phyloP scores from a whole-genome alignment of 2,113 vertebrate genomes.

The Gopherus flavomarginatus region DNA sequence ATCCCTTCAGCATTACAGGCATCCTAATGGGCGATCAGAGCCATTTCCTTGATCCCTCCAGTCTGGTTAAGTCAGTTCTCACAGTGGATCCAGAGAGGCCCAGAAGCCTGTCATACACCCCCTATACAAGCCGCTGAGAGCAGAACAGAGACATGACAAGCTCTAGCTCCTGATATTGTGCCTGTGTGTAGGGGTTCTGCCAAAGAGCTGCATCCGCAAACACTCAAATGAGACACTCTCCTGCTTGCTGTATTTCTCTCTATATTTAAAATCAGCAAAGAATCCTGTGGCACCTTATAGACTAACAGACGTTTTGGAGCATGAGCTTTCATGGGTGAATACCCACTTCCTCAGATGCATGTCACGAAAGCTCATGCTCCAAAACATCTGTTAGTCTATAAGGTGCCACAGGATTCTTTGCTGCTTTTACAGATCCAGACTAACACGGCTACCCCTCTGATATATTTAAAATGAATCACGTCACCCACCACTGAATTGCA shows the following conservation, averaged over 20 bases:
- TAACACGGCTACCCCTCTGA: too few species aligned
- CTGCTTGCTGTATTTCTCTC: background rate
- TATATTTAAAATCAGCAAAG: background rate
- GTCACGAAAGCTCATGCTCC: too few species aligned
- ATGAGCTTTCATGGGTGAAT: too few species aligned
- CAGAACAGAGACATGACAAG: background rate
- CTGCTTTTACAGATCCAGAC: too few species aligned
- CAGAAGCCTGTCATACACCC: background rate
- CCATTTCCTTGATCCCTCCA: background rate
- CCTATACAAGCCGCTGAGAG: background rate
- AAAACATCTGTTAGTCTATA: too few species aligned
- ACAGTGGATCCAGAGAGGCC: background rate
- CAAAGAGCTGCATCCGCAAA: background rate
- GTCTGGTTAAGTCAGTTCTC: background rate
- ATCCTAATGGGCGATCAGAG: background rate
- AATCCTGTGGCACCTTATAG: too few species aligned
- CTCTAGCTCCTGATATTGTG: background rate
- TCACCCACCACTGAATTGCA: background rate
- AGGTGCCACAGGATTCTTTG: too few species aligned
- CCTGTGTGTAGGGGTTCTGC: background rate
- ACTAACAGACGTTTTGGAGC: too few species aligned
- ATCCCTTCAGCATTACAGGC: background rate
- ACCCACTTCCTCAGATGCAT: too few species aligned
- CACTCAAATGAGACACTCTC: background rate
- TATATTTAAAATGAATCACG: background rate